Conservation (phyloP, 2,888 invertebrate species). For the Drosophila quinaria region DNA sequence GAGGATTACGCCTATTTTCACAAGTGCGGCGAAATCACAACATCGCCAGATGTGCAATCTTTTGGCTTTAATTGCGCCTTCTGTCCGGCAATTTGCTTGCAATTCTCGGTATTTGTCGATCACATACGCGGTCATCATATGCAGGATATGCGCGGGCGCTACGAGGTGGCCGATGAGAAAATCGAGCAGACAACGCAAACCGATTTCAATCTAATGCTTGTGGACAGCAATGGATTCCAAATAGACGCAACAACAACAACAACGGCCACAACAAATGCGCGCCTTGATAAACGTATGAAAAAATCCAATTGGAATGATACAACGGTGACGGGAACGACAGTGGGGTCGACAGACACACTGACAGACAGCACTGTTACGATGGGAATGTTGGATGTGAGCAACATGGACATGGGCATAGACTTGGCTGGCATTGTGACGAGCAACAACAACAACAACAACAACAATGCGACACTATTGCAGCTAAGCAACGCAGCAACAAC, state of each 20-base stretch:
- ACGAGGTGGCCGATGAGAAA: constrained; percentile 59
- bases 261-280: constrained; percentile 41
- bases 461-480: constrained; percentile 33
- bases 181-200: constrained; percentile 67
- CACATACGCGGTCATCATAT: constrained; percentile 77
- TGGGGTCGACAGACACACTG: constrained; percentile 17
- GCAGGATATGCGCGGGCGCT: constrained; percentile 73
- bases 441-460: constrained; percentile 5
- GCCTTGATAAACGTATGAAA: constrained; percentile 47
- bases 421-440: constrained; percentile 42
- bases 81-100: constrained; percentile 79
- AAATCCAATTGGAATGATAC: constrained; percentile 57
- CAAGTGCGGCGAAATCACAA: constrained; percentile 82
- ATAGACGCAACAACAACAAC: constrained; percentile 22
- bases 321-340: constrained; percentile 13
- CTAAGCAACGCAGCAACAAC: constrained; percentile 41
- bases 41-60: constrained; percentile 79
- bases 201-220: constrained; percentile 60
- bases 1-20: constrained; percentile 79
- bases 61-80: constrained; percentile 82
- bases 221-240: constrained; percentile 53
- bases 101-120: constrained; percentile 77
- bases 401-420: constrained; percentile 52
- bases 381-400: constrained; percentile 43
- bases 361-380: constrained; percentile 9